Conservation (phyloP, 2,113 vertebrate species). For the Leucopsar rothschildi region DNA sequence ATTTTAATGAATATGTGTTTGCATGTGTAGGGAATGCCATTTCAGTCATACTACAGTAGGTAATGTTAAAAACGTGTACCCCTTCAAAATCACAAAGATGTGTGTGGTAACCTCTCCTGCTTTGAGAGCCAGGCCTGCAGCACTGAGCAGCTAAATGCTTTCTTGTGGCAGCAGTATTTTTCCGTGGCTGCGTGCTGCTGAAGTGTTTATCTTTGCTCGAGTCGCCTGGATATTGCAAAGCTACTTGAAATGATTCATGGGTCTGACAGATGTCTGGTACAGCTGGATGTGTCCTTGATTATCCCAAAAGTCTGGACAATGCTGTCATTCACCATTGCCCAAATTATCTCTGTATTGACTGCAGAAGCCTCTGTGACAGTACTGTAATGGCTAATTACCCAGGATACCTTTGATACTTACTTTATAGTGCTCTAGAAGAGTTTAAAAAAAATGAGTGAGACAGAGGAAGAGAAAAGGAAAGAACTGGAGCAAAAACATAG, state of each 20-base stretch:
- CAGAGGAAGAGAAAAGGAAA: slow-evolving; percentile 8
- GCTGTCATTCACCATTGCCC: slow-evolving; percentile 99
- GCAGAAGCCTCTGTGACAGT: slow-evolving; percentile 98
- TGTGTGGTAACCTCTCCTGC: not conserved
- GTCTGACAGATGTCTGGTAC: slow-evolving; percentile 99
- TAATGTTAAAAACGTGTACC: not conserved
- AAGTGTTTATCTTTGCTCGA: slow-evolving; percentile 87
- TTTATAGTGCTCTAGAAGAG: slow-evolving; percentile 73
- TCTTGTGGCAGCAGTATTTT: slow-evolving; percentile 65
- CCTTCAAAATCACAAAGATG: not conserved
- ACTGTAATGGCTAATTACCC: slow-evolving; percentile 99
- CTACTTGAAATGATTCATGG: slow-evolving; percentile 99
- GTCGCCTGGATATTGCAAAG: slow-evolving; percentile 84
- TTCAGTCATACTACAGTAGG: not conserved
- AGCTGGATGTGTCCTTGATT: slow-evolving; percentile 99
- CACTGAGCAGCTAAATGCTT: slow-evolving; percentile 26
- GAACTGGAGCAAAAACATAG: slow-evolving; percentile 55
- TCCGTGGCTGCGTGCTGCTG: slow-evolving; percentile 75
- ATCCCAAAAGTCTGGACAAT: slow-evolving; percentile 99
- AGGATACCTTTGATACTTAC: slow-evolving; percentile 97
- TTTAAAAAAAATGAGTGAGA: slow-evolving; percentile 1
- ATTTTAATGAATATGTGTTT: not conserved
- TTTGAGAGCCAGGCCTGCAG: not conserved
- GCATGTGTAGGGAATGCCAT: not conserved
- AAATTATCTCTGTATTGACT: slow-evolving; percentile 99